phyloP scores from a whole-genome alignment of 23 tunicate species.

The Trididemnum clinides region DNA sequence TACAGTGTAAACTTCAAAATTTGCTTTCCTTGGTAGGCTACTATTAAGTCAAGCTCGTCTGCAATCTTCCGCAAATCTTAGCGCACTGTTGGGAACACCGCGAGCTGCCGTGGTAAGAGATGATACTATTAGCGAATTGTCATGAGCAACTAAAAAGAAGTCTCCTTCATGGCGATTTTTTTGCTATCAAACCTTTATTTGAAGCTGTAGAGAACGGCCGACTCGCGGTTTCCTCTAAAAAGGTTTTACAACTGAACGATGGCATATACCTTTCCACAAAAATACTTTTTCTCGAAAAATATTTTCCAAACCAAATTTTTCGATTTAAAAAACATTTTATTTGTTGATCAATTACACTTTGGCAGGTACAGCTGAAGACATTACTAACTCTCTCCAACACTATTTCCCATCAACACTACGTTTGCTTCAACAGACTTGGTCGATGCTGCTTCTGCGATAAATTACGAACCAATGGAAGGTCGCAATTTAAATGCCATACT shows the following conservation, averaged over 20 bases:
- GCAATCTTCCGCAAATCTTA: slow-evolving; percentile 9
- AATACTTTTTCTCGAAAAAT: background rate
- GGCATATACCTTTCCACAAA: background rate
- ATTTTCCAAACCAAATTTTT: background rate
- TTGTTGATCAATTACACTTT: no score
- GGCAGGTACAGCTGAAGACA: no score
- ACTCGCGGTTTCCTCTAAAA: background rate
- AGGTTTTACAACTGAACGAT: background rate
- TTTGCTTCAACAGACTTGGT: no score
- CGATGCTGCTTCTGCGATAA: no score
- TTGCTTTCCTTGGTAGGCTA: background rate
- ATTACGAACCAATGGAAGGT: no score
- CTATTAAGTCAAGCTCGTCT: no score
- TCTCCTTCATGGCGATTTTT: background rate
- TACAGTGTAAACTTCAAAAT: slow-evolving; percentile 18
- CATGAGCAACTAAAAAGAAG: slow-evolving; percentile 21
- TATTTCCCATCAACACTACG: no score
- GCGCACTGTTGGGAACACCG: slow-evolving; percentile 4
- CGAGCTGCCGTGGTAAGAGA: slow-evolving; percentile 3
- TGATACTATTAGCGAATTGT: slow-evolving; percentile 2
- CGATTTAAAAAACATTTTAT: background rate
- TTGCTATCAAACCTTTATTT: slow-evolving; percentile 5
- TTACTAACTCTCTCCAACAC: no score
- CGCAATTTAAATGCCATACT: no score
- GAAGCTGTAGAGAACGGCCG: slow-evolving; percentile 17